Base-by-base conservation (phyloP, 1,140 invertebrate genomes). In the Epicauta chinensis region DNA sequence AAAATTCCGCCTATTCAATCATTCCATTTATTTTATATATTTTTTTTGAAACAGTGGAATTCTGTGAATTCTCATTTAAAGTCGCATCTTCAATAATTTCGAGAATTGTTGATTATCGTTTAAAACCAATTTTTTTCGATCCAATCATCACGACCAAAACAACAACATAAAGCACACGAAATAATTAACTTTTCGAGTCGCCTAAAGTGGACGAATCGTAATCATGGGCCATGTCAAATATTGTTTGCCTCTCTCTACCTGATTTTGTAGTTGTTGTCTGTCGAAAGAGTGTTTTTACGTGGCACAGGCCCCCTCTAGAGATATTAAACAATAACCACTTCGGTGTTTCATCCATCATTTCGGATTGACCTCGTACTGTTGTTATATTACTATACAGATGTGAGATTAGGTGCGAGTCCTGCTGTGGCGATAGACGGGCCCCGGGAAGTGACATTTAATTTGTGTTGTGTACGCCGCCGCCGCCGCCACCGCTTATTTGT, bases 291-390 rank as follows among this genome's bases (percentile, higher is more conserved):
- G n/a, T 59, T 62, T 62, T 60, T 55, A 47, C 45, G 17, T 47
- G 34, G 30, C 14, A 43, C 16, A 48, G 54, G 58, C 65, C 59
- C 64, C 63, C 58, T 52, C 53, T 40, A 54, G 55, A 52, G 61
- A 61, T 55, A 67, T 67, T 67, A 67, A 67, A 67, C 65, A 67
- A 67, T 67, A 63, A 64, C 65, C 53, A 63, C 63, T 62, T 56
- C 48, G 57, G 58, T 53, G 53, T 60, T 59, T 61, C 61, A 67
- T 67, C 61, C 63, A 65, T 67, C 65, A 67, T 55, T 32, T 43
- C n/a, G 43, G 51, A 45, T 46, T 53, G 55, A 56, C 60, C 57
- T 56, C 53, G 50, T 11, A 34, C 29, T 4, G 10, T 30, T 30
- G 29, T 10, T 30, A 5, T 4, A 4, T 30, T 30, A 49, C 52